Evolutionary conservation across 2,113 vertebrate species (phyloP).

Genomic region (Antidorcas marsupialis): DNA sequence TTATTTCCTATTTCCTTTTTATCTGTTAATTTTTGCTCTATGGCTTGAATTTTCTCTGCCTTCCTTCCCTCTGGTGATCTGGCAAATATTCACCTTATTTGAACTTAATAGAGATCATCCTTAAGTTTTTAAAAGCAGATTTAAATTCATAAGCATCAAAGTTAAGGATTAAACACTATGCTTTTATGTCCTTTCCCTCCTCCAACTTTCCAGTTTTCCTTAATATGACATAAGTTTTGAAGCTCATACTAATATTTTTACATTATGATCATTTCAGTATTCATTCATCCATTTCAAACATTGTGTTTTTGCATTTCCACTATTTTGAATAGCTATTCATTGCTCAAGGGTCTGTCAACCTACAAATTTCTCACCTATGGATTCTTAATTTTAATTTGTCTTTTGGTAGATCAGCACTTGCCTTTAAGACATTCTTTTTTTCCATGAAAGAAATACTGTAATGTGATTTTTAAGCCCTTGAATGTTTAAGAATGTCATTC

Average conservation of each 20-base stretch:
- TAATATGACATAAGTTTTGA: neutral
- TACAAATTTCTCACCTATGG: neutral
- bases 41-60: neutral
- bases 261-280: neutral
- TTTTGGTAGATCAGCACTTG: neutral
- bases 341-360: neutral
- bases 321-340: neutral
- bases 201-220: neutral
- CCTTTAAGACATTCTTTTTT: neutral
- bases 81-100: conserved; percentile 29
- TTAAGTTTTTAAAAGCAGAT: neutral
- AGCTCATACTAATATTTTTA: neutral
- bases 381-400: conserved; percentile 11
- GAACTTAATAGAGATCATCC: neutral
- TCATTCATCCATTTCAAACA: conserved; percentile 1
- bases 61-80: neutral
- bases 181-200: neutral
- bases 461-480: neutral
- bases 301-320: neutral
- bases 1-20: conserved; percentile 1
- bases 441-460: neutral
- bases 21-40: neutral
- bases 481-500: neutral
- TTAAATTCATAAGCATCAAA: neutral
- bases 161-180: neutral